Evolutionary conservation across 2,113 vertebrate genomes (phyloP).

Genomic region (Oplegnathus fasciatus): DNA sequence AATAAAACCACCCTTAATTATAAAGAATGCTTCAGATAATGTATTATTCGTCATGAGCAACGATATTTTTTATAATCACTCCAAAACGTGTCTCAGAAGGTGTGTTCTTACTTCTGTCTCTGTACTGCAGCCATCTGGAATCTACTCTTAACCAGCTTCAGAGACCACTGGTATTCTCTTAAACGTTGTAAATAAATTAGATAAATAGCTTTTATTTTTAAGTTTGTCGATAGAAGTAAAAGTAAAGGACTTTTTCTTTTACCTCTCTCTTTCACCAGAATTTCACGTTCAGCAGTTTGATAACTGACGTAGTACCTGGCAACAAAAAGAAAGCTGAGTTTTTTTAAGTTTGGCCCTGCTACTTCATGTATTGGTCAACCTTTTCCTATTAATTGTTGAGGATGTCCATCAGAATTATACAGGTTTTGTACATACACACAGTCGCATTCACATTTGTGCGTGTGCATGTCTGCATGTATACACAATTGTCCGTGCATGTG

Average conservation of each 20-base stretch:
- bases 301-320: not conserved
- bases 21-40: not conserved
- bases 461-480: constrained; percentile 78
- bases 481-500: not conserved
- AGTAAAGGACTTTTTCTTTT: not conserved
- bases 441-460: not conserved
- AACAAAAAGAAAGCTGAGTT: not conserved
- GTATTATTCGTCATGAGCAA: not conserved
- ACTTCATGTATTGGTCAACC: not conserved
- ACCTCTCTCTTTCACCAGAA: not conserved
- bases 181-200: not conserved
- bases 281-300: not conserved
- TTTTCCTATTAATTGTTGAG: constrained; percentile 2
- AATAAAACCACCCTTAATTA: no score
- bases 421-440: constrained; percentile 56
- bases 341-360: not conserved
- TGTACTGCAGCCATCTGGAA: not conserved
- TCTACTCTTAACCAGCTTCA: no score
- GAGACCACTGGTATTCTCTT: not conserved
- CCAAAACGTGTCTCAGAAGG: not conserved
- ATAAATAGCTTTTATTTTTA: not conserved
- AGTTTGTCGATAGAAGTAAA: not conserved
- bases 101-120: not conserved
- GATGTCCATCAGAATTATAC: not conserved
- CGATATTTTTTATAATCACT: not conserved